Evolutionary conservation across 2,113 vertebrate genomes (phyloP).

Genomic region (cattle (Bos taurus)): ARS-UCD2.0 NC_037330.1:29284501-29285000

Average conservation of each 20-base stretch:
- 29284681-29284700: background rate
- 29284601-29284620: background rate
- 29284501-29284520: background rate
- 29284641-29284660: fast-evolving
- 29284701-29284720: background rate
- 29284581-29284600: background rate
- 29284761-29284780: background rate
- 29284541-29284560: background rate
- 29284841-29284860: background rate
- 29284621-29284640: background rate
- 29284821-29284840: background rate
- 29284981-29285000: background rate
- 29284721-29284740: background rate
- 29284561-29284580: background rate
- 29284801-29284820: background rate
- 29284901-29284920: background rate
- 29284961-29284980: background rate
- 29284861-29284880: background rate
- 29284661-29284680: background rate
- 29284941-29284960: slow-evolving; percentile 7
- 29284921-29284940: background rate
- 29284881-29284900: background rate
- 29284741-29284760: background rate
- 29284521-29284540: background rate
- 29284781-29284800: background rate